A percentile compares a stretch with the other conserved stretches of the same genome.
Conservation (phyloP, 1,140 invertebrate species). For the Sarcophaga bullata region DNA sequence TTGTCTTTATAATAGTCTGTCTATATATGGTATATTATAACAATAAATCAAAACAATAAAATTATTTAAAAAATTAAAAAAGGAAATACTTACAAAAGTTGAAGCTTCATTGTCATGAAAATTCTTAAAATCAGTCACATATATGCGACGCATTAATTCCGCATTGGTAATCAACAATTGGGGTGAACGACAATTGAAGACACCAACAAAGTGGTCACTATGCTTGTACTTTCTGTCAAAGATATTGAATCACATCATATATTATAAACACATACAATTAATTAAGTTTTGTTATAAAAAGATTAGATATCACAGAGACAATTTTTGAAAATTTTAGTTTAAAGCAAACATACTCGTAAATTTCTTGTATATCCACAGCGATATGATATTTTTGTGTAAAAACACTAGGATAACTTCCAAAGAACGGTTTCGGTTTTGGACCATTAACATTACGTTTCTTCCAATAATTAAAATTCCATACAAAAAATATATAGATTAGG, state of each 20-base stretch:
- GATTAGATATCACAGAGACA: not conserved
- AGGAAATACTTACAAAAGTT: constrained; percentile 36
- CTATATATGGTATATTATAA: too few species aligned
- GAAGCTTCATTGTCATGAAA: constrained; percentile 64
- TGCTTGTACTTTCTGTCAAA: constrained; percentile 51
- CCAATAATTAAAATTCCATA: constrained; percentile 63
- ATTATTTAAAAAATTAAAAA: not conserved
- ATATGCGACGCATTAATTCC: constrained; percentile 67
- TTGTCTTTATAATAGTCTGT: too few species aligned
- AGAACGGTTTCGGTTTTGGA: constrained; percentile 54
- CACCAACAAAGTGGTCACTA: constrained; percentile 56
- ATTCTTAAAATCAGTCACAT: constrained; percentile 67
- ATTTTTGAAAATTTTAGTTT: not conserved
- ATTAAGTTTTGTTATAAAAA: not conserved
- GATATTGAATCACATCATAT: not conserved
- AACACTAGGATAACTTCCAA: constrained; percentile 56
- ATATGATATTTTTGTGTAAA: constrained; percentile 50
- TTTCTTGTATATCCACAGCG: constrained; percentile 50
- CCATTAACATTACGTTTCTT: constrained; percentile 54
- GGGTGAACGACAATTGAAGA: constrained; percentile 51
- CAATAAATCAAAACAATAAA: not conserved
- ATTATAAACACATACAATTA: not conserved
- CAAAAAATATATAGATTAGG: constrained; percentile 57
- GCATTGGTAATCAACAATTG: constrained; percentile 67
- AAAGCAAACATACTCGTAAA: constrained; percentile 50